Evolutionary conservation across 2,797 vertebrate genomes (phyloP), one percentile per base, ranked within the genome.

Genomic region (Gorsachius magnificus): DNA sequence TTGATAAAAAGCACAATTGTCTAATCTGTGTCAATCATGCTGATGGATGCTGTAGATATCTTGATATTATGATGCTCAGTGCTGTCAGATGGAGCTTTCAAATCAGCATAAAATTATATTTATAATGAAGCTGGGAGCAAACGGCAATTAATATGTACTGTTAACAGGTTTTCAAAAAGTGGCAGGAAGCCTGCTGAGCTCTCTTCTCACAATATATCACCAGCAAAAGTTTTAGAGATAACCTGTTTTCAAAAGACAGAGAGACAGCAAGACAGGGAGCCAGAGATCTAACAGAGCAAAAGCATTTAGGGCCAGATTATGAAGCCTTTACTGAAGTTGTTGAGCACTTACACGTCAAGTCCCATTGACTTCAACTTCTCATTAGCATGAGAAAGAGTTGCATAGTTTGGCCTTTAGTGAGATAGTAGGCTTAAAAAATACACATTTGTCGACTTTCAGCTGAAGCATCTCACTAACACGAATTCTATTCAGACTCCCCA

Each of bases 301-400:
- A 71, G 41, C 56, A 85, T 83, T 94, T 83, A 91, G 43, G 57
- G 20, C 25, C 85, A 93, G 80, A 92, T 87, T 95, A 93, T 84
- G 81, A 94, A 95, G 65, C 56, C 35, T 43, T 63, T 83, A 48
- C 78, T 45, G 68, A 91, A 88, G 79, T 29, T 82, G 87, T 81
- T 79, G 63, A 91, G 66, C 45, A 87, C 74, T 89, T 87, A 87
- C 11, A 21, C 36, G 72, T 76, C 83, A 93, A 94, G 81, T 85
- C 48, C 68, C 57, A 86, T 57, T 93, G 78, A 86, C 68, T 96
- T 89, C 83, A 94, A 17, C 36, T 87, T 22, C 87, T 84, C 60
- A 91, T 95, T 91, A 92, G 36, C 85, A 95, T 93, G 56, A 96
- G 60, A 97, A 92, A 90, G 51, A 36, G 60, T 87, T 77, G 75